These are phyloP conservation scores for Poecilia velifera DNA, from an alignment of 2,797 vertebrate genomes.

Conservation along the genomic window DNA sequence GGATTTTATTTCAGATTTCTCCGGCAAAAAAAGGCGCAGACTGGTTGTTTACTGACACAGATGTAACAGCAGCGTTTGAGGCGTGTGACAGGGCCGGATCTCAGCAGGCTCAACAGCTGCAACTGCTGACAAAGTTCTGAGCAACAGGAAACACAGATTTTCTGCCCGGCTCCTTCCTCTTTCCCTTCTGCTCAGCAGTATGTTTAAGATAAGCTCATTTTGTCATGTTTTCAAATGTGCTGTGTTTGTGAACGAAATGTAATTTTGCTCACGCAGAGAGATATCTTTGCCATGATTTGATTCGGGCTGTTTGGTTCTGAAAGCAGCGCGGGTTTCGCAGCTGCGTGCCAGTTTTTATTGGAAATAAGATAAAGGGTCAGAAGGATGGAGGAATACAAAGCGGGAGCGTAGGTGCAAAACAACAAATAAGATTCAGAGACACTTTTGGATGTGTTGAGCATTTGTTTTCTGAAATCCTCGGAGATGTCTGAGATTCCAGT, in stretches of 20 bases:
- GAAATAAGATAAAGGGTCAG: slow-evolving; percentile 16
- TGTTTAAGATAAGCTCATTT: slow-evolving; percentile 61
- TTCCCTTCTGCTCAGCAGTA: slow-evolving; percentile 31
- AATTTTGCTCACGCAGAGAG: slow-evolving; percentile 36
- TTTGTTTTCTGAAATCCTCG: background rate
- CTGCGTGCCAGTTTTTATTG: slow-evolving; percentile 16
- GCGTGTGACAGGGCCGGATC: slow-evolving; percentile 40
- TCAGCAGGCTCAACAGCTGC: slow-evolving; percentile 61
- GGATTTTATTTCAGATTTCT: slow-evolving; percentile 33
- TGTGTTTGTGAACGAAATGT: slow-evolving; percentile 36
- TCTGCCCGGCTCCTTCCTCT: slow-evolving; percentile 64
- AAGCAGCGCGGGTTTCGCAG: slow-evolving; percentile 21
- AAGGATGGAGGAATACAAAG: background rate
- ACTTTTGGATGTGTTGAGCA: slow-evolving; percentile 8
- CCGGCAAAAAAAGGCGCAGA: slow-evolving; percentile 48
- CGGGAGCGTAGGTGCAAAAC: slow-evolving; percentile 2
- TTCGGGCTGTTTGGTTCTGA: slow-evolving; percentile 35
- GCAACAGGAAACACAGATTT: slow-evolving; percentile 83
- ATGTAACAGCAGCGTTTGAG: slow-evolving; percentile 51
- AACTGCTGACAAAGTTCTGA: slow-evolving; percentile 70
- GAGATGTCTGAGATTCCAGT: slow-evolving; percentile 18
- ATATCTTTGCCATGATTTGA: slow-evolving; percentile 51
- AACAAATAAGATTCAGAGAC: background rate
- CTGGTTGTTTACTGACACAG: slow-evolving; percentile 49
- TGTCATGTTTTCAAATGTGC: slow-evolving; percentile 42